Percentiles rank a stretch among this genome's conserved stretches.
phyloP scores from a whole-genome alignment of 2,113 vertebrate species.

The Chaetodon auriga region DNA sequence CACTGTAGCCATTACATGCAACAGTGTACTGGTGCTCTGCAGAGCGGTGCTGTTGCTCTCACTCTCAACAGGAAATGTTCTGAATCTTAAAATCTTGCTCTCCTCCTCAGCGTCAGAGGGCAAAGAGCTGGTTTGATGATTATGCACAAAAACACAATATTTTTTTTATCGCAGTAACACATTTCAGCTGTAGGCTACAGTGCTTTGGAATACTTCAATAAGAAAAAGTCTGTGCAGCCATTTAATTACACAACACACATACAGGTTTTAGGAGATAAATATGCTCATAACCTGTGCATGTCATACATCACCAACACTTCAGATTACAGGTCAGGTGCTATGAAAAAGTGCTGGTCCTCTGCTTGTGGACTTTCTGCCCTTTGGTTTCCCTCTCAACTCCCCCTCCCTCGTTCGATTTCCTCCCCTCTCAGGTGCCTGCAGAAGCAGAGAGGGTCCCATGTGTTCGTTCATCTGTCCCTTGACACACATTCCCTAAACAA shows the following conservation, averaged over 20 bases:
- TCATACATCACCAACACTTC: conserved; percentile 6
- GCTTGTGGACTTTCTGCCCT: conserved; percentile 16
- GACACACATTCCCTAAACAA: conserved; percentile 75
- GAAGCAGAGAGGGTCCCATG: conserved; percentile 57
- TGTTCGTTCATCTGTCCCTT: conserved; percentile 68
- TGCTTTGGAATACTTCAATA: background rate
- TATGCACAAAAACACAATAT: background rate
- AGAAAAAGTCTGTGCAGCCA: background rate
- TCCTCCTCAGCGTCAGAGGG: conserved; percentile 19
- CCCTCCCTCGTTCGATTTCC: conserved; percentile 10
- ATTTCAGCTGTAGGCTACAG: background rate
- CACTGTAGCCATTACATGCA: background rate
- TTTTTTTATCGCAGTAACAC: conserved; percentile 4
- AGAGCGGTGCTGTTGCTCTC: background rate
- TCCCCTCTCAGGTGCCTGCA: conserved; percentile 41
- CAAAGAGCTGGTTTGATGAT: conserved; percentile 18
- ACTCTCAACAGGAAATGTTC: conserved; percentile 25
- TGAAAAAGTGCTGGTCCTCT: background rate
- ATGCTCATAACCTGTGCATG: background rate
- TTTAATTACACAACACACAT: background rate
- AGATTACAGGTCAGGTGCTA: conserved; percentile 30
- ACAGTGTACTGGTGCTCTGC: background rate
- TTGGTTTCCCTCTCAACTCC: conserved; percentile 18
- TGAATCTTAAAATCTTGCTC: conserved; percentile 13
- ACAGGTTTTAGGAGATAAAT: background rate